Conservation (phyloP, 2,888 invertebrate species). For the Calameuta filiformis region DNA sequence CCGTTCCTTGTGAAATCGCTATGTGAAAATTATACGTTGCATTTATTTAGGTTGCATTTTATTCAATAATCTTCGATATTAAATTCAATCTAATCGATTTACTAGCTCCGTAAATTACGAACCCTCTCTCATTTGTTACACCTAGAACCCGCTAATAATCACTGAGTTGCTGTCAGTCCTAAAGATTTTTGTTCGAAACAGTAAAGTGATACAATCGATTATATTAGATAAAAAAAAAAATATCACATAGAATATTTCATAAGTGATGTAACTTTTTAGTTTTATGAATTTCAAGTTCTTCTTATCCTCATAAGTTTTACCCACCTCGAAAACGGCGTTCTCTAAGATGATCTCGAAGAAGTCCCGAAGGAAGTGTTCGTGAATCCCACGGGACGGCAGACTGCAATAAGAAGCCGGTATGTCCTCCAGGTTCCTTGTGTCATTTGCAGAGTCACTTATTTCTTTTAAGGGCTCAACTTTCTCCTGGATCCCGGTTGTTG, state of each 20-base stretch:
- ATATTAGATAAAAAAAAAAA: background rate
- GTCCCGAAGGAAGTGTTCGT: conserved; percentile 79
- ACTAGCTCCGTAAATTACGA: too few species aligned
- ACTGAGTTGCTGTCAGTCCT: background rate
- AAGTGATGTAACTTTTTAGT: background rate
- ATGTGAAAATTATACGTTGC: background rate
- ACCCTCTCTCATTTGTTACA: background rate
- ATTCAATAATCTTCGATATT: background rate
- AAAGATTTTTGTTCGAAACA: background rate
- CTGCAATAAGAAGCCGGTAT: conserved; percentile 56
- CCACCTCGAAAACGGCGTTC: conserved; percentile 77
- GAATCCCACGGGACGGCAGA: conserved; percentile 72
- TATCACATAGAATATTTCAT: background rate
- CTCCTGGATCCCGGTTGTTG: background rate
- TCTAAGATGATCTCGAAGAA: conserved; percentile 79
- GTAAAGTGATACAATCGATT: background rate
- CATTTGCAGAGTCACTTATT: background rate
- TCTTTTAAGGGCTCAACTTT: background rate
- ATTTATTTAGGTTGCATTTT: background rate
- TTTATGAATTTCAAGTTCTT: background rate
- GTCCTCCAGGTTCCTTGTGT: background rate
- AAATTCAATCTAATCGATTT: too few species aligned
- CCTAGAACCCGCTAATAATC: background rate
- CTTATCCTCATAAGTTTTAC: conserved; percentile 11
- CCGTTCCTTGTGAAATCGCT: background rate